These are phyloP conservation scores for Rhinoptilus africanus DNA, from an alignment of 2,113 vertebrate species.

Conservation along the genomic window DNA sequence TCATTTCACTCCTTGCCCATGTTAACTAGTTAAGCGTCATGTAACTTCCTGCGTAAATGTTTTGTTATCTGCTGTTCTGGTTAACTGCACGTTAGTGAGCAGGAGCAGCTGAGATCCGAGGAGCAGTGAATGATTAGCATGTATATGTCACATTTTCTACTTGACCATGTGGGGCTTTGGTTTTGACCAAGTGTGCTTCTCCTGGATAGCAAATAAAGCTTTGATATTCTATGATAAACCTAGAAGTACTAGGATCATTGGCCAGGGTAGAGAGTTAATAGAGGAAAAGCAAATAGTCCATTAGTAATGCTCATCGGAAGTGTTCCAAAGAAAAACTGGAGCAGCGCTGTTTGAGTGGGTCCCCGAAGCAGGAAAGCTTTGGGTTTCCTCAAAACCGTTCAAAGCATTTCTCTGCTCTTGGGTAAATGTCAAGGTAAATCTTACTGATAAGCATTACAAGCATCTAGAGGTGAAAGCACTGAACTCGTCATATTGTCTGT, in stretches of 20 bases:
- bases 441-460: neutral
- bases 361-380: neutral
- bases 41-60: fast-evolving
- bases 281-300: neutral
- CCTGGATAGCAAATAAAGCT: neutral
- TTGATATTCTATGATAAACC: neutral
- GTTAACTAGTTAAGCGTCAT: neutral
- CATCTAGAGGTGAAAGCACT: neutral
- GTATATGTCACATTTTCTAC: neutral
- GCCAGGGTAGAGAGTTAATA: neutral
- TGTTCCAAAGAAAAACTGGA: neutral
- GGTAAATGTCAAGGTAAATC: neutral
- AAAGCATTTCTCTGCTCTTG: neutral
- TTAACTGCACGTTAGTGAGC: neutral
- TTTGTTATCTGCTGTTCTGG: neutral
- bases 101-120: neutral
- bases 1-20: neutral
- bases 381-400: neutral
- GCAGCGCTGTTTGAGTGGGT: neutral
- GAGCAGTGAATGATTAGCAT: neutral
- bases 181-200: neutral
- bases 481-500: neutral
- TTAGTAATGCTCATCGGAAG: neutral
- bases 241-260: neutral
- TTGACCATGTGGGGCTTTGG: neutral